Conservation (phyloP, 2,888 invertebrate species). For the Tridacna crocea region DNA sequence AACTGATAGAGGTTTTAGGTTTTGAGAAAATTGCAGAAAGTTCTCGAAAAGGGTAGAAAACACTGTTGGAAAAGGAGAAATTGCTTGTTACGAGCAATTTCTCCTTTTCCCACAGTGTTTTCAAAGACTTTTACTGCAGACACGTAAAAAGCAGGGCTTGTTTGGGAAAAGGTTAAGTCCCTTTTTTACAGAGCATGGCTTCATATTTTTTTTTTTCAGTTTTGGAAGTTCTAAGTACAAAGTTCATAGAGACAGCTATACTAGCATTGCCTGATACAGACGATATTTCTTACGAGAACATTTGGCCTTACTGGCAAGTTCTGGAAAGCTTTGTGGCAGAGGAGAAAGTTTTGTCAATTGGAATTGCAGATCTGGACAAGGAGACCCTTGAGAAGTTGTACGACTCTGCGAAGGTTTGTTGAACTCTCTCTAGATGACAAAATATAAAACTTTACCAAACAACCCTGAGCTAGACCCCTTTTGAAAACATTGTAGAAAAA, state of each 20-base stretch:
- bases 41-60: neutral
- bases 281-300: constrained; percentile 86
- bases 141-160: too few relatives aligned
- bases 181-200: neutral
- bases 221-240: constrained; percentile 87
- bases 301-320: constrained; percentile 91
- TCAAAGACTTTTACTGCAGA: too few relatives aligned
- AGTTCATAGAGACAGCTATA: constrained; percentile 92
- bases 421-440: too few relatives aligned
- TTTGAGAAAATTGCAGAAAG: too few relatives aligned
- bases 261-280: constrained; percentile 86
- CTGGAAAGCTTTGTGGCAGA: constrained; percentile 89
- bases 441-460: too few relatives aligned
- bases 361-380: constrained; percentile 95
- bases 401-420: constrained; percentile 88
- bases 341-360: constrained; percentile 90
- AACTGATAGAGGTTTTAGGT: too few relatives aligned
- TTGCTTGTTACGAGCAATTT: constrained; percentile 9
- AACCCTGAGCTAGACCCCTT: too few relatives aligned
- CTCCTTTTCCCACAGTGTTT: neutral
- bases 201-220: constrained; percentile 84
- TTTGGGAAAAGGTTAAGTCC: too few relatives aligned
- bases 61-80: neutral
- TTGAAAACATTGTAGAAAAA: too few relatives aligned
- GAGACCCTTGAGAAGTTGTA: constrained; percentile 91